Percentiles rank a stretch among this genome's conserved stretches.
Conservation (phyloP, 1,140 invertebrate genomes). For the Chrysomallon squamiferum region DNA sequence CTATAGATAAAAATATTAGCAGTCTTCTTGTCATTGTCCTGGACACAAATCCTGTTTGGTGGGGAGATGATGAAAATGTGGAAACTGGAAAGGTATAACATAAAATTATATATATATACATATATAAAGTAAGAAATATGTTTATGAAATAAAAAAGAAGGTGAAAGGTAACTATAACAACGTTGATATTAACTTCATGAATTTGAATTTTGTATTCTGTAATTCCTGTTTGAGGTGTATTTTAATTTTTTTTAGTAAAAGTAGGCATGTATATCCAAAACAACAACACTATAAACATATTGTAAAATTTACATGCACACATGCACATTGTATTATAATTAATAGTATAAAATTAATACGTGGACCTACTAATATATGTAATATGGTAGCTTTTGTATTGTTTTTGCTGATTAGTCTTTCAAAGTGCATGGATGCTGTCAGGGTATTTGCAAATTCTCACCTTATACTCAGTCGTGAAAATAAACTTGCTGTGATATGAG, state of each 20-base stretch:
- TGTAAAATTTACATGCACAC: background rate
- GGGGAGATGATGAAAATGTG: conserved; percentile 73
- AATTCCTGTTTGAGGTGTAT: too few relatives aligned
- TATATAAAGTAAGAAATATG: too few relatives aligned
- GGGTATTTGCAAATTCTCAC: conserved; percentile 90
- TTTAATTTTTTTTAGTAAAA: too few relatives aligned
- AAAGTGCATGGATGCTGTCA: conserved; percentile 81
- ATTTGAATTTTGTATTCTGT: background rate
- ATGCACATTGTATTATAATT: background rate
- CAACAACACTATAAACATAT: too few relatives aligned
- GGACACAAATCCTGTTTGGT: conserved; percentile 80
- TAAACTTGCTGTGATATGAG: conserved; percentile 84
- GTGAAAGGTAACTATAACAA: background rate
- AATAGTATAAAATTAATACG: too few relatives aligned
- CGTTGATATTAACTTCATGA: background rate
- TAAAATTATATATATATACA: too few relatives aligned
- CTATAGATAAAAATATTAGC: conserved; percentile 29
- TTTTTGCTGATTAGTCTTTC: conserved; percentile 42
- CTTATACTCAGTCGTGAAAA: conserved; percentile 88
- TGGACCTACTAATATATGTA: background rate
- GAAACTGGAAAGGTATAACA: too few relatives aligned
- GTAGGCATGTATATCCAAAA: too few relatives aligned
- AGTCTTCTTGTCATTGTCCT: conserved; percentile 83
- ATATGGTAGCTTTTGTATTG: too few relatives aligned
- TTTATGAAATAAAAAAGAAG: too few relatives aligned